Evolutionary conservation across 2,888 invertebrate species (phyloP), one percentile per base, ranked within the genome.

Genomic region (Polydrusus cervinus): DNA sequence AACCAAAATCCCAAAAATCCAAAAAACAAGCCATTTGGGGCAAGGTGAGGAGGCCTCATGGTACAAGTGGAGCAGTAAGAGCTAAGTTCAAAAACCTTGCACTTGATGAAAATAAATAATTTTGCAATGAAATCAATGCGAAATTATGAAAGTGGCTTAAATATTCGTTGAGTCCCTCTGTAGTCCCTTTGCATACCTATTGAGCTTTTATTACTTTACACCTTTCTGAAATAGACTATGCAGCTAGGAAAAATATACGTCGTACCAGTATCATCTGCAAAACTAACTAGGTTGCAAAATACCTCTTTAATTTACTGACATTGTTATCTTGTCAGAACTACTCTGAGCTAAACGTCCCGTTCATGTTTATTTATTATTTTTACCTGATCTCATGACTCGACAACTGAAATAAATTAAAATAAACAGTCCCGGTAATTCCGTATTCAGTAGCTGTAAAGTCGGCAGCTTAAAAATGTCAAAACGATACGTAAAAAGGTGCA

Each of bases 21-120:
- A 94, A 94, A 87, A 91, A 96, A 81, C 93, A 99, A 75, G 98
- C 98, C 38, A 98, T 99, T 88, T 99, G 99, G 99, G 99, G 99
- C 81, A 98, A 98, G 89, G 96, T 99, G 77, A 98, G 97, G 45
- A 92, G 98, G 81, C 91, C 97, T 30, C 99, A 99, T 88, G 99
- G 99, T 76, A 96, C 95, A 88, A 95, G 96, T 82, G 99, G 99
- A 81, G 92, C 95, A 25, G 98, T 99, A 1, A 91, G 99, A 78
- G 99, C 99, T 30, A 97, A 97, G 88, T 99, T 99, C 92, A 94
- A 93, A 86, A 99, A 99, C 91, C 91, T 99, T 84, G 99, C 99
- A 51, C n/a, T n/a, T n/a, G n/a, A n/a, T n/a, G n/a, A n/a, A n/a
- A n/a, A n/a, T n/a, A n/a, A n/a, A n/a, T n/a, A n/a, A n/a, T n/a